A percentile compares a stretch with the other conserved stretches of the same genome.
phyloP scores from a whole-genome alignment of 2,797 vertebrate genomes.

The Dermochelys coriacea region DNA sequence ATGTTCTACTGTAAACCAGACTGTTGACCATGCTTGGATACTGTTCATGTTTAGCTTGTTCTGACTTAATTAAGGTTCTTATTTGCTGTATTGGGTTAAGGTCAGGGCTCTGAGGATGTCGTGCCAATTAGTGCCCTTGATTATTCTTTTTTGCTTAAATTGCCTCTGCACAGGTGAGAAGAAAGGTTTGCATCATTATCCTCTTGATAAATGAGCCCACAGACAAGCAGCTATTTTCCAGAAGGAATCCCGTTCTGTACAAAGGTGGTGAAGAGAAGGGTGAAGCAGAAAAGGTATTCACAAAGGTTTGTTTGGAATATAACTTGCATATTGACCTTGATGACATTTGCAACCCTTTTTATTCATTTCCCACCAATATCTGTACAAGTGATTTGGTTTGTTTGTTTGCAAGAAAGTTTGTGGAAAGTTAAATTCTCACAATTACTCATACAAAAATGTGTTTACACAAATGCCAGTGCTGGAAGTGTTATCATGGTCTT shows the following conservation, averaged over 20 bases:
- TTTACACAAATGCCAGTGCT: neutral
- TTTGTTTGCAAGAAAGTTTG: neutral
- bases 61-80: neutral
- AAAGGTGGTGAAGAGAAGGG: neutral
- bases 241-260: neutral
- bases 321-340: neutral
- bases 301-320: neutral
- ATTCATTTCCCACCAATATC: neutral
- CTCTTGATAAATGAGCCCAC: neutral
- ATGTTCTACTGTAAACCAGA: neutral
- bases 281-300: neutral
- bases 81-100: neutral
- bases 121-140: neutral
- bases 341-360: neutral
- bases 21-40: neutral
- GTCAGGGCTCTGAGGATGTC: neutral
- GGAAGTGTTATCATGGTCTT: neutral
- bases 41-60: neutral
- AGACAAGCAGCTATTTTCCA: neutral
- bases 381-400: neutral
- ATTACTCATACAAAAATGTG: neutral
- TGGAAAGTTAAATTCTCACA: neutral
- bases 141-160: neutral
- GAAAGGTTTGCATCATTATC: neutral
- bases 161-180: neutral